These are phyloP conservation scores for Thripadectes ignobilis DNA, from an alignment of 2,797 vertebrate genomes.

Conservation along the genomic window DNA sequence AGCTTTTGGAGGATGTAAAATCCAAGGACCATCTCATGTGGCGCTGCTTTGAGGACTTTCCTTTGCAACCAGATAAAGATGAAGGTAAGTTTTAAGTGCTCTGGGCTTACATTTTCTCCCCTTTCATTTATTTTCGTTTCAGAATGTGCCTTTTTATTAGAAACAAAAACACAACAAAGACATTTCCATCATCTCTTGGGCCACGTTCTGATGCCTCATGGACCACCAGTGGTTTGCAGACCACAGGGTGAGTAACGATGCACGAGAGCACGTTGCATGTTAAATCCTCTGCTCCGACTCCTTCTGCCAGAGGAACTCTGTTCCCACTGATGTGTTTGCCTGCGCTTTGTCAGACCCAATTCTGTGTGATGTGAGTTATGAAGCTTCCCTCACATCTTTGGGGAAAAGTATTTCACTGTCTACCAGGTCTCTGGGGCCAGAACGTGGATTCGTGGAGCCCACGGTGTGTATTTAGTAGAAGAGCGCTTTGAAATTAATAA, in stretches of 20 bases:
- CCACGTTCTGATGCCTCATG: background rate
- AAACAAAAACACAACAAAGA: background rate
- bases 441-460: background rate
- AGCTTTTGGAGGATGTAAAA: background rate
- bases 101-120: background rate
- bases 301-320: slow-evolving; percentile 19
- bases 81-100: background rate
- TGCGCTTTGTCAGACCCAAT: slow-evolving; percentile 27
- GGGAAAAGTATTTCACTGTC: slow-evolving; percentile 48
- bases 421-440: background rate
- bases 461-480: slow-evolving; percentile 23
- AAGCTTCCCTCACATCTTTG: background rate
- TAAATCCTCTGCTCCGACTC: background rate
- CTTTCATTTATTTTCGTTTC: slow-evolving; percentile 9
- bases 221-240: slow-evolving; percentile 46
- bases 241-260: slow-evolving; percentile 41
- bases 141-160: background rate
- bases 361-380: slow-evolving; percentile 10
- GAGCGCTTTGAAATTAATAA: slow-evolving; percentile 55
- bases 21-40: background rate
- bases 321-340: background rate
- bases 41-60: background rate
- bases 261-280: background rate
- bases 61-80: background rate
- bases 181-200: background rate